Evolutionary conservation across 1,140 invertebrate species (phyloP).

Genomic region (Dendrolimus punctatus): DNA sequence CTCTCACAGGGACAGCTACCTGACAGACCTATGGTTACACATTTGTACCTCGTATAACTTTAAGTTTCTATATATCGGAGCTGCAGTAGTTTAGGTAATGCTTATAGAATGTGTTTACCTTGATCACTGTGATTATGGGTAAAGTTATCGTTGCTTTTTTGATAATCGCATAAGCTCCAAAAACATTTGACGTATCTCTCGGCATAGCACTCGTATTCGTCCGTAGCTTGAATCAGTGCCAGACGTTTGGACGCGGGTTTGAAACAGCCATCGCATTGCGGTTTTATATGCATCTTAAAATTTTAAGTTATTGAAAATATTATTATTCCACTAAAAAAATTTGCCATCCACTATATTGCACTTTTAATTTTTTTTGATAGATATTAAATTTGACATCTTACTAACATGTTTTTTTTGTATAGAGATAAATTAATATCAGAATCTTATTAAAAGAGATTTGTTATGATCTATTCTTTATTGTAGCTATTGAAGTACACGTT

Average conservation of each 20-base stretch:
- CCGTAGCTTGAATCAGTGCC: slow-evolving; percentile 27
- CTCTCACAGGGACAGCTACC: too few species aligned
- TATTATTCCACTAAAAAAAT: background rate
- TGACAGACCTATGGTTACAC: too few species aligned
- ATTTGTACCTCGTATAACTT: too few species aligned
- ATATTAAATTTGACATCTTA: background rate
- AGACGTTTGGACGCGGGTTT: slow-evolving; percentile 27
- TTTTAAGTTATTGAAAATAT: slow-evolving; percentile 4
- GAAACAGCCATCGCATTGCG: slow-evolving; percentile 27
- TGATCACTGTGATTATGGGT: slow-evolving; percentile 13
- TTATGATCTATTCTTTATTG: too few species aligned
- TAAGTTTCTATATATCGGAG: too few species aligned
- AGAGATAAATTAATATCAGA: too few species aligned
- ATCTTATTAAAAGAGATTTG: too few species aligned
- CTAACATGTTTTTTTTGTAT: background rate
- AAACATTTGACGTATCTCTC: slow-evolving; percentile 54
- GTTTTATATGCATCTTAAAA: slow-evolving; percentile 23
- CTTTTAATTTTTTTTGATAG: background rate
- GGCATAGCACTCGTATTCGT: slow-evolving; percentile 40
- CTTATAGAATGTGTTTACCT: slow-evolving; percentile 17
- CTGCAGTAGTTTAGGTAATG: background rate
- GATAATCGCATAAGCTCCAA: slow-evolving; percentile 46
- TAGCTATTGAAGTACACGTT: too few species aligned
- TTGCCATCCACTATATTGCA: background rate
- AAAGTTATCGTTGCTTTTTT: slow-evolving; percentile 33